Conservation (phyloP, 1,140 invertebrate genomes). For the Trichonephila clavata region DNA sequence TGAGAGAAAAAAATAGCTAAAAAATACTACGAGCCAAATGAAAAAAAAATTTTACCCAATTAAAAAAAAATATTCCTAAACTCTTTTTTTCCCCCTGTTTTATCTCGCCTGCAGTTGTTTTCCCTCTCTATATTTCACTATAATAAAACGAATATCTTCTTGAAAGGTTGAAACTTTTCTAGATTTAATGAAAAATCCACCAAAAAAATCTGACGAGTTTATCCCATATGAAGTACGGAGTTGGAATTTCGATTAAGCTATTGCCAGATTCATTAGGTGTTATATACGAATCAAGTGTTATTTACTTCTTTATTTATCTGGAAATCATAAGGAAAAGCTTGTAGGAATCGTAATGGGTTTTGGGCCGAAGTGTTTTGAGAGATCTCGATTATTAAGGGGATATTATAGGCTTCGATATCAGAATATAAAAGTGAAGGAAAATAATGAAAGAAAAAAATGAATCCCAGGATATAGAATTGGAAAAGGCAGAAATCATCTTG, state of each 20-base stretch:
- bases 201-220: not conserved
- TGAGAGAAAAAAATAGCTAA: too few relatives aligned
- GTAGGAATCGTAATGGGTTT: not conserved
- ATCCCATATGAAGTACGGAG: not conserved
- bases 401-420: too few relatives aligned
- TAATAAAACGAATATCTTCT: not conserved
- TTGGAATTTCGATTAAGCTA: constrained; percentile 31
- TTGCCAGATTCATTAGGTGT: constrained; percentile 16
- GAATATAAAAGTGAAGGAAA: too few relatives aligned
- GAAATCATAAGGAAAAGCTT: not conserved
- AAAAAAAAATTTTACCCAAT: not conserved
- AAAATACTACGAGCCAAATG: too few relatives aligned
- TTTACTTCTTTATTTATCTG: not conserved
- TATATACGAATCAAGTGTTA: not conserved
- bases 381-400: too few relatives aligned
- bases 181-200: not conserved
- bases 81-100: not conserved
- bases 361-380: not conserved
- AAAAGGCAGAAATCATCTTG: too few relatives aligned
- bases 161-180: not conserved
- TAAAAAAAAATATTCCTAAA: not conserved
- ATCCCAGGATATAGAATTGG: too few relatives aligned
- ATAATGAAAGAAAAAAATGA: too few relatives aligned
- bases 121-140: not conserved
- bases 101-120: not conserved